phyloP scores from a whole-genome alignment of 1,140 invertebrate species.

The Stegodyphus dumicola region DNA sequence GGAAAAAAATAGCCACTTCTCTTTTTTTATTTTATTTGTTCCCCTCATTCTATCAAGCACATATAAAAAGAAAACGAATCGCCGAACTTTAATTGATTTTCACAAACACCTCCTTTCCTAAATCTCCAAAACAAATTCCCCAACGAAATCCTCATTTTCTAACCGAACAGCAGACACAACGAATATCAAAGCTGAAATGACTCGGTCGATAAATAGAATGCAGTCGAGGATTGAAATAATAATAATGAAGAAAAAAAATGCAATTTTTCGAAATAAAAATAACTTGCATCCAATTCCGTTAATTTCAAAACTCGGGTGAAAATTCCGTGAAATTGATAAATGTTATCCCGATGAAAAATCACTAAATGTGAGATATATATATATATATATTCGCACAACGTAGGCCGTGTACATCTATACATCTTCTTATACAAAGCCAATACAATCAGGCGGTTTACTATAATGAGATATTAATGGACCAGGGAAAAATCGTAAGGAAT shows the following conservation, averaged over 20 bases:
- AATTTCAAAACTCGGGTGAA: constrained; percentile 44
- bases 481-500: background rate
- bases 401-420: background rate
- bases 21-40: no score
- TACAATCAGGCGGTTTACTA: constrained; percentile 57
- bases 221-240: background rate
- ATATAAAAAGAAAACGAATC: background rate
- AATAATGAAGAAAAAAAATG: constrained; percentile 2
- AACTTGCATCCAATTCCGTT: constrained; percentile 32
- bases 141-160: background rate
- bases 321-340: constrained; percentile 53
- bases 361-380: constrained; percentile 17
- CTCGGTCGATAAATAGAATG: constrained; percentile 40
- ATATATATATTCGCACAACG: background rate
- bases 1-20: no score
- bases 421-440: constrained; percentile 51
- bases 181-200: constrained; percentile 50
- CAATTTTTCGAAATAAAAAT: constrained; percentile 41
- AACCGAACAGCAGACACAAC: background rate
- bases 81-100: constrained; percentile 1
- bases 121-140: background rate
- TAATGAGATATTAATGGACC: constrained; percentile 61
- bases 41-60: no score
- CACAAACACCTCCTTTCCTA: background rate
- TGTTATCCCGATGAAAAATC: constrained; percentile 53